These are phyloP conservation scores for Neogobius melanostomus DNA, from an alignment of 2,113 vertebrate species.

Conservation along the genomic window DNA sequence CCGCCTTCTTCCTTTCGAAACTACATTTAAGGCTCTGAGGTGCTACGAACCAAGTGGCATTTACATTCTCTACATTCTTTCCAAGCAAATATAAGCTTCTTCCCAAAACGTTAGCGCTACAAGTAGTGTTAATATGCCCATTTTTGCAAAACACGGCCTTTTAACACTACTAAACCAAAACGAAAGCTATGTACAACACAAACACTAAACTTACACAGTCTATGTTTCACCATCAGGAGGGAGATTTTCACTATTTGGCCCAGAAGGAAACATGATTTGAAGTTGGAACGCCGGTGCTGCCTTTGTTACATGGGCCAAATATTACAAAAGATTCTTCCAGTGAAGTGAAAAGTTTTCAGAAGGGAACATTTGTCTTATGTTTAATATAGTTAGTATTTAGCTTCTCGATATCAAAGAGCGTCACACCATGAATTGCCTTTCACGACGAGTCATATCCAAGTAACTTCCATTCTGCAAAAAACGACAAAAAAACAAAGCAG, in stretches of 20 bases:
- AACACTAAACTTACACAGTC: neutral
- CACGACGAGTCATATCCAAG: neutral
- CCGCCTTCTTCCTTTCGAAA: neutral
- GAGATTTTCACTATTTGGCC: slow-evolving; percentile 31
- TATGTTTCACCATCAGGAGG: slow-evolving; percentile 7
- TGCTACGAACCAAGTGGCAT: neutral
- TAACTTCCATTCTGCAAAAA: neutral
- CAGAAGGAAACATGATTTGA: slow-evolving; percentile 1
- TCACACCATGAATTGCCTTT: neutral
- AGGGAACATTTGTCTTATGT: slow-evolving; percentile 19
- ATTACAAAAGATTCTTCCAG: slow-evolving; percentile 39
- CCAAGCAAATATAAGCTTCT: neutral
- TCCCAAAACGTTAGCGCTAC: neutral
- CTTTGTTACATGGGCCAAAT: slow-evolving; percentile 26
- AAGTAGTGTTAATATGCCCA: neutral
- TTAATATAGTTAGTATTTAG: slow-evolving; percentile 9
- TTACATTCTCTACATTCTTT: neutral
- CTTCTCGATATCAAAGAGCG: slow-evolving; percentile 10
- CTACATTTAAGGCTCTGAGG: neutral
- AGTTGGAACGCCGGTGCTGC: neutral
- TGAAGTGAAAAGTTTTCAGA: slow-evolving; percentile 46
- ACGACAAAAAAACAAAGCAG: too few species aligned
- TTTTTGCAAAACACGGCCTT: neutral
- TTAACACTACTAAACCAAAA: slow-evolving; percentile 6
- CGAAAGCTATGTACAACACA: neutral